These are phyloP conservation scores for Pantala flavescens DNA, from an alignment of 1,140 invertebrate species.

Conservation along the genomic window DNA sequence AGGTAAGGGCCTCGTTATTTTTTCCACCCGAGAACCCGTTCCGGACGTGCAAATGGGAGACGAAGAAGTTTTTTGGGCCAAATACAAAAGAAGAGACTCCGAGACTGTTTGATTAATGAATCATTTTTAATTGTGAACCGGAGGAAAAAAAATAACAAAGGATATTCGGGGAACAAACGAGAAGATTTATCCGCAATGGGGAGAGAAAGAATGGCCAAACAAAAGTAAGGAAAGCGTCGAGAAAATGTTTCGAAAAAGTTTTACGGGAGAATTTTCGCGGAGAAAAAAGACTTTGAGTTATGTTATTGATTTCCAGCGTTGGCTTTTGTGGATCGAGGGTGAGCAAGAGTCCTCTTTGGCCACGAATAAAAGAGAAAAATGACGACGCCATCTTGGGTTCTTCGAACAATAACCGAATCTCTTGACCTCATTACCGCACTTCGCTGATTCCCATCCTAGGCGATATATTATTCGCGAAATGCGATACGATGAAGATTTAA, in stretches of 20 bases:
- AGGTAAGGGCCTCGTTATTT: no score
- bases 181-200: not conserved
- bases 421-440: not conserved
- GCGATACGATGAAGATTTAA: no score
- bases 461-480: no score
- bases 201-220: not conserved
- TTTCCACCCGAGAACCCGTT: no score
- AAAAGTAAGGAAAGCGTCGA: not conserved
- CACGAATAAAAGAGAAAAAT: not conserved
- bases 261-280: not conserved
- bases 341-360: not conserved
- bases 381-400: not conserved
- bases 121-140: conserved; percentile 2
- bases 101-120: not conserved
- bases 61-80: no score
- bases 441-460: no score
- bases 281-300: not conserved
- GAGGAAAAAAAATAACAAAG: not conserved
- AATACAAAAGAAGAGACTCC: not conserved
- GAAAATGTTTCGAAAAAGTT: conserved; percentile 4
- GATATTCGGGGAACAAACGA: not conserved
- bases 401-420: not conserved
- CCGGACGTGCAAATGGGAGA: no score
- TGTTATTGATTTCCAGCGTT: conserved; percentile 9
- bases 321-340: not conserved